Percentiles rank a stretch among this genome's conserved stretches.
phyloP scores from a whole-genome alignment of 64 coral and sea anemone genomes.

The Catalaphyllia jardinei region DNA sequence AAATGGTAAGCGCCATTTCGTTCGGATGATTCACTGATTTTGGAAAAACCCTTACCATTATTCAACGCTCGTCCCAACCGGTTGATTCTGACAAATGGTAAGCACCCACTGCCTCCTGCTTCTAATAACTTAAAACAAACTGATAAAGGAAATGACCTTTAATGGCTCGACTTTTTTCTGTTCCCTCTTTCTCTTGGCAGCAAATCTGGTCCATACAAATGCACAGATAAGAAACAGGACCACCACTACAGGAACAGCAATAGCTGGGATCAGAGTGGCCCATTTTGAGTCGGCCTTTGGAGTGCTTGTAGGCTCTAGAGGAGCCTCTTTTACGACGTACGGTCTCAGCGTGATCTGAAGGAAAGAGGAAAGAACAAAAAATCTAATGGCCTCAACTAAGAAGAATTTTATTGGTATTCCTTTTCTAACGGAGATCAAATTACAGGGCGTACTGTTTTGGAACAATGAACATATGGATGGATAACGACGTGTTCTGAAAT shows the following conservation, averaged over 20 bases:
- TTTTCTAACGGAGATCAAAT: no score
- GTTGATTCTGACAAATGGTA: no score
- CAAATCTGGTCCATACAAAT: background rate
- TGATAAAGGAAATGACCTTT: background rate
- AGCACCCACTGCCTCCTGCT: no score
- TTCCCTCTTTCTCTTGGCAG: constrained; percentile 3
- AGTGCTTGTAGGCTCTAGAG: background rate
- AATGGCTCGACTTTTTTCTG: constrained; percentile 1
- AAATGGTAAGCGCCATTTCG: no score
- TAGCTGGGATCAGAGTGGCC: constrained; percentile 14
- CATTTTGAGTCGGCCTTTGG: background rate
- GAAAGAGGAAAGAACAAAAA: background rate
- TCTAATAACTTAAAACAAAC: background rate
- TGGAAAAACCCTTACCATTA: no score
- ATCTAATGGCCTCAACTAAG: background rate
- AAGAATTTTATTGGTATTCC: no score
- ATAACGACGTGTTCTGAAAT: no score
- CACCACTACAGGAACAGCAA: constrained; percentile 7
- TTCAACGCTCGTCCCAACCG: no score
- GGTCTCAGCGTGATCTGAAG: constrained; percentile 19
- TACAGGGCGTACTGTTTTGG: no score
- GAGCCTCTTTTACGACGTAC: background rate
- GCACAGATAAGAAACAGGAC: constrained; percentile 18
- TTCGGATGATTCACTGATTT: no score
- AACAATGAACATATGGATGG: no score